phyloP scores from a whole-genome alignment of 2,888 invertebrate genomes.

The Archips xylosteana region DNA sequence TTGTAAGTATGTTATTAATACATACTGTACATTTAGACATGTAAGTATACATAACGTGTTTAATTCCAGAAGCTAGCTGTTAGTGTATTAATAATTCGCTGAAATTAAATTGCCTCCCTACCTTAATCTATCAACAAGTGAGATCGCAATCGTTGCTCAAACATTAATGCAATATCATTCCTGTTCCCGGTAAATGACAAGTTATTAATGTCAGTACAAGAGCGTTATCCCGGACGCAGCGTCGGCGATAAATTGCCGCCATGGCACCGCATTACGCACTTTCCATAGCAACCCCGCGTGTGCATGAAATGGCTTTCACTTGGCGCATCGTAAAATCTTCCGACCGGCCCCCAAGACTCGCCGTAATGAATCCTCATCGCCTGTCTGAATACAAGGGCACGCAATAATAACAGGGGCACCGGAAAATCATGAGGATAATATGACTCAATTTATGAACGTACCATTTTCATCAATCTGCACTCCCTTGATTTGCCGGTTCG shows the following conservation, averaged over 20 bases:
- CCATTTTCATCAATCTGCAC: conserved; percentile 44
- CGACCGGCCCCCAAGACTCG: conserved; percentile 48
- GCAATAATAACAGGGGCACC: conserved; percentile 52
- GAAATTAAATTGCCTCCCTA: conserved; percentile 3
- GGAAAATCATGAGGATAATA: conserved; percentile 52
- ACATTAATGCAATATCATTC: conserved; percentile 16
- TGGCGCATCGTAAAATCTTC: conserved; percentile 64
- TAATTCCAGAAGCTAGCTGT: neutral
- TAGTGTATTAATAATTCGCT: neutral
- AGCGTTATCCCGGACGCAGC: conserved; percentile 12
- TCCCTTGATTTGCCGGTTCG: conserved; percentile 26
- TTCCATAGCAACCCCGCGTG: conserved; percentile 40
- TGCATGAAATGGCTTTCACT: conserved; percentile 65
- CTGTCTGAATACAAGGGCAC: conserved; percentile 57
- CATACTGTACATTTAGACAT: neutral
- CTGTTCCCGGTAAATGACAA: conserved; percentile 14
- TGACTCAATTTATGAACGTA: conserved; percentile 49
- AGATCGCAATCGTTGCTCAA: neutral
- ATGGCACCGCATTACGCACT: conserved; percentile 44
- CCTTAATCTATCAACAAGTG: conserved; percentile 11
- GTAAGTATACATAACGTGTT: neutral
- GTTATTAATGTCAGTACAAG: conserved; percentile 18
- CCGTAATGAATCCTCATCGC: conserved; percentile 60
- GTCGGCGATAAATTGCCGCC: conserved; percentile 45
- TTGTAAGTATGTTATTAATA: neutral